Base-by-base conservation (phyloP, 2,113 vertebrate species). In the Calonectris borealis region DNA sequence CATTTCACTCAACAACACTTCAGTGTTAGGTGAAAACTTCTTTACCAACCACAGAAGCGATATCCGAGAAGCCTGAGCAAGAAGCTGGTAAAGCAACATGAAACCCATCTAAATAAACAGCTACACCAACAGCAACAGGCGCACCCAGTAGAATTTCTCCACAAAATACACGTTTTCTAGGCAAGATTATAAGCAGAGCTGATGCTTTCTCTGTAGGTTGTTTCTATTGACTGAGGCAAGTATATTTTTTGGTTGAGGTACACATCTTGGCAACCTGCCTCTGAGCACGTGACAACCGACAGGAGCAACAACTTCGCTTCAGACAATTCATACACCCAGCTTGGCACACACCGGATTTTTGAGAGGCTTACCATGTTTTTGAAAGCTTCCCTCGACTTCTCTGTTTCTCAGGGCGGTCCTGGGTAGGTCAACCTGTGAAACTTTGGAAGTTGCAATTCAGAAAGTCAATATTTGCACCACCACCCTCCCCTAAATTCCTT, bases 1-100 rank as follows among this genome's bases (percentile, higher is more conserved):
- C 44, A 49, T 82, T 87, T 96, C 73, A 57, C 54, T 83, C 82
- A 94, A 94, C 66, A 83, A 48, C 40, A 90, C 46, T 65, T 62
- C 81, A 51, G 62, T 73, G 76, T 79, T 64, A 76, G 32, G 38
- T 19, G 44, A 61, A 85, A 88, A 64, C 7, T 62, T 86, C 31
- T 84, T 82, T 76, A 82, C 36, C 58, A 38, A 60, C 55, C 68
- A 51, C 27, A 62, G 55, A 80, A 68, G 46, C 5, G 2, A 3
- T 55, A 80, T 8, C 49, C 1, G 5, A 55, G 54, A 55, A 31
- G 27, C 54, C 18, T 11, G 15, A 66, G n/a, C 19, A 62, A 71
- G 48, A 70, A 88, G 38, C 29, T 68, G 22, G 40, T 71, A 46
- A 81, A 49, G 25, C 25, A 68, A 40, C 29, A 8, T 0, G 10